Conservation (phyloP, 1,140 invertebrate species). For the Leptopilina clavipes region DNA sequence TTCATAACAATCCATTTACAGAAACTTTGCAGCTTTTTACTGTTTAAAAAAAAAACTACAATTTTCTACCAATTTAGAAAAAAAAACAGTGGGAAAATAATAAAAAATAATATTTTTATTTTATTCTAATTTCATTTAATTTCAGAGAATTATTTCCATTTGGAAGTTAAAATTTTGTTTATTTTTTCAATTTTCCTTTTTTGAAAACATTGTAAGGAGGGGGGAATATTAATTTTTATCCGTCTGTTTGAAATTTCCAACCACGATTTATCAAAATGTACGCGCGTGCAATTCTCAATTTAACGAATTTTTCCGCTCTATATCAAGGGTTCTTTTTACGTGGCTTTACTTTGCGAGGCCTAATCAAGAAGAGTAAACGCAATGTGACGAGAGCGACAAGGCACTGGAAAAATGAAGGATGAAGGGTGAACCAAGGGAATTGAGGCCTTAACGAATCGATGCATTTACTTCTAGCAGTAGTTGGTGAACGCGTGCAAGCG, state of each 20-base stretch:
- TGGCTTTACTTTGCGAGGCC: conserved; percentile 61
- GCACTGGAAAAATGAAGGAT: conserved; percentile 45
- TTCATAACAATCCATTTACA: neutral
- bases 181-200: neutral
- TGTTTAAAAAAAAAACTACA: neutral
- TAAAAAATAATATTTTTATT: too few relatives aligned
- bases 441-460: conserved; percentile 67
- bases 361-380: conserved; percentile 75
- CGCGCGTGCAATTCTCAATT: neutral
- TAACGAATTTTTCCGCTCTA: conserved; percentile 23
- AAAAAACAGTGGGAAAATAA: too few relatives aligned
- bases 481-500: conserved; percentile 60
- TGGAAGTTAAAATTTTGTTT: neutral
- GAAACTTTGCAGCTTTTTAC: neutral
- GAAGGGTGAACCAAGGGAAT: conserved; percentile 53
- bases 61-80: too few relatives aligned
- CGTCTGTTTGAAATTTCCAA: neutral
- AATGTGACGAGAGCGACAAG: conserved; percentile 61
- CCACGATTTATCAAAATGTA: neutral
- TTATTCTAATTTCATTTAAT: too few relatives aligned
- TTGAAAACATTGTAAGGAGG: neutral
- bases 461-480: conserved; percentile 65
- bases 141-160: too few relatives aligned
- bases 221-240: neutral
- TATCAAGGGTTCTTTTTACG: conserved; percentile 8